phyloP scores from a whole-genome alignment of 2,797 vertebrate genomes.

The Sebastiscus tertius region DNA sequence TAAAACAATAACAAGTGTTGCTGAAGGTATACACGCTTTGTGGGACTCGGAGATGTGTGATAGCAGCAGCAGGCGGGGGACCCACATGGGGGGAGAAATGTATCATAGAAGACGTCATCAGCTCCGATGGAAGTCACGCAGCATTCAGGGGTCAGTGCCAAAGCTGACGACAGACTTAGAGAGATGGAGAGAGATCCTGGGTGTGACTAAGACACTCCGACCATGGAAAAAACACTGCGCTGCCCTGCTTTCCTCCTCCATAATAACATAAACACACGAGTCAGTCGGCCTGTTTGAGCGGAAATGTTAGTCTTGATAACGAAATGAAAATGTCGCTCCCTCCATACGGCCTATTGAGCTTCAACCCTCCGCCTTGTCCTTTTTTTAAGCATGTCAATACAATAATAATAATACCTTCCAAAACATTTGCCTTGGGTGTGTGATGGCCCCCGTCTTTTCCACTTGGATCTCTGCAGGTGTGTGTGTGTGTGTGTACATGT shows the following conservation, averaged over 20 bases:
- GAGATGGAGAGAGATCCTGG: conserved; percentile 48
- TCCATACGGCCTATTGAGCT: conserved; percentile 17
- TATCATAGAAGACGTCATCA: conserved; percentile 64
- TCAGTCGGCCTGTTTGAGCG: conserved; percentile 52
- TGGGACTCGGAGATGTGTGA: conserved; percentile 23
- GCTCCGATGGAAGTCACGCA: conserved; percentile 66
- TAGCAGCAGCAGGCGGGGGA: conserved; percentile 43
- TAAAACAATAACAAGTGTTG: background rate
- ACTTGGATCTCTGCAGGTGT: conserved; percentile 27
- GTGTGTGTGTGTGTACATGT: conserved; percentile 33
- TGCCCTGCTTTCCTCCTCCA: conserved; percentile 51
- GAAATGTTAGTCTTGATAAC: conserved; percentile 64
- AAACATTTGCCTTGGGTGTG: conserved; percentile 76
- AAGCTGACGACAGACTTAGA: conserved; percentile 63
- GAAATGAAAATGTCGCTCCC: conserved; percentile 38
- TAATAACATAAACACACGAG: conserved; percentile 63
- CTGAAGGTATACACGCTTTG: conserved; percentile 5
- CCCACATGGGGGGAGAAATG: conserved; percentile 56
- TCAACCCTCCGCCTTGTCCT: background rate
- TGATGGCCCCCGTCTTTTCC: conserved; percentile 47
- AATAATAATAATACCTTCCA: conserved; percentile 71
- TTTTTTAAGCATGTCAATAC: conserved; percentile 53
- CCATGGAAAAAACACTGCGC: conserved; percentile 54
- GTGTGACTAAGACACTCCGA: conserved; percentile 65
- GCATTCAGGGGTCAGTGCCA: conserved; percentile 75